Evolutionary conservation across 1,140 invertebrate genomes (phyloP), one percentile per base, ranked within the genome.

Genomic region (Drosophila pseudoobscura): DNA sequence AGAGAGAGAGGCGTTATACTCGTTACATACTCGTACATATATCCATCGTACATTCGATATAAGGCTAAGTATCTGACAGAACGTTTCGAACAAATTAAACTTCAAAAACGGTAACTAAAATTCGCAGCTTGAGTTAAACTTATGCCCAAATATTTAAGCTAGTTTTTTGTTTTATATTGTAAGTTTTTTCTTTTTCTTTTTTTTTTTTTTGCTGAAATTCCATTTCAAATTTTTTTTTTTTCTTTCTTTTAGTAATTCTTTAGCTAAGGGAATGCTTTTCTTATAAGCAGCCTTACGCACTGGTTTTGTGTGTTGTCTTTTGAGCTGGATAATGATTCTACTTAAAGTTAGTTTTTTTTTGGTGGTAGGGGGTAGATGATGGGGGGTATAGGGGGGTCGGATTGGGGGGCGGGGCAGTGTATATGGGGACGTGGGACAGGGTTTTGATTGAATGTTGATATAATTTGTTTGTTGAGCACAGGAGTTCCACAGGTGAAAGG

Each of bases 131-230:
- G 54, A 35, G 11, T 24, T 41, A 17, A 69, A 77, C 78, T 77
- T 82, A 77, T 84, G 68, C 61, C 73, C 63, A 70, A 85, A 87
- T 75, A 80, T 85, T 78, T 87, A 79, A 66, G 77, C 80, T 84
- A 76, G 47, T 44, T 46, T 54, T 61, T 51, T 64, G 35, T 61
- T 53, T 50, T 35, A 41, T 57, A 56, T 58, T 61, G 17, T 15
- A 41, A 22, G 17, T 13, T 39, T 35, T 24, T 15, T n/a, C n/a
- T n/a, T n/a, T n/a, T n/a, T n/a, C n/a, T 22, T 17, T 53, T 22
- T 51, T 47, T 58, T 60, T 55, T 78, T 83, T 69, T 70, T 66
- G 47, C 43, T 70, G 80, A 85, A 85, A 85, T 85, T 87, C 54
- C 69, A 85, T 85, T 85, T 85, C 80, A 84, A 56, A 69, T 83